Conservation (phyloP, 2,888 invertebrate genomes). For the Pachycephus smyrnensis region DNA sequence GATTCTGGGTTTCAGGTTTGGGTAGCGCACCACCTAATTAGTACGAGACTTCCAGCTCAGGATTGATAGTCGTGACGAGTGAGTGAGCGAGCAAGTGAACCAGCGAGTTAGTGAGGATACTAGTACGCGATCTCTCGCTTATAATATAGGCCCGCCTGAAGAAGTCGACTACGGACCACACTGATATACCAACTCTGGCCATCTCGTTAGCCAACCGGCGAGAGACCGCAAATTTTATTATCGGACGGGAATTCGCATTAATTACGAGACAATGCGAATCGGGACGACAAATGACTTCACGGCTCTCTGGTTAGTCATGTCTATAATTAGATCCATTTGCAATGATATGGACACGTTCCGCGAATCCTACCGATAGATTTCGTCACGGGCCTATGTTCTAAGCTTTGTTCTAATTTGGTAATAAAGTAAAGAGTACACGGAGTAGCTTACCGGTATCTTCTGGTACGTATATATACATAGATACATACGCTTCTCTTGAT, state of each 20-base stretch:
- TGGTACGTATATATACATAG: background rate
- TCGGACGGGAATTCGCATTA: constrained; percentile 45
- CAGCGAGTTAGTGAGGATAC: background rate
- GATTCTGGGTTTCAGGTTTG: background rate
- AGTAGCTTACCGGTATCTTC: background rate
- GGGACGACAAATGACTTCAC: constrained; percentile 9
- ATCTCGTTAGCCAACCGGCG: background rate
- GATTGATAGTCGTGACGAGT: background rate
- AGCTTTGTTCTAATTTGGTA: background rate
- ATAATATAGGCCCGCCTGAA: background rate
- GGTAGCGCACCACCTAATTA: background rate
- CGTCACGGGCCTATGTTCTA: background rate
- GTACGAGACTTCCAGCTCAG: background rate
- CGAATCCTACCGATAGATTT: constrained; percentile 23
- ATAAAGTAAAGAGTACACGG: background rate
- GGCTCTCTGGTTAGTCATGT: constrained; percentile 23
- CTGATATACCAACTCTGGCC: background rate
- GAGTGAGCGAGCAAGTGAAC: background rate
- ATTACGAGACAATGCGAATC: constrained; percentile 47
- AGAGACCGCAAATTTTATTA: constrained; percentile 43
- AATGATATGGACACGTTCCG: constrained; percentile 25
- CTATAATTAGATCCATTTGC: constrained; percentile 31
- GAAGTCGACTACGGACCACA: background rate
- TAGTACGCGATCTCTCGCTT: background rate
- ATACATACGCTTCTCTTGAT: too few species aligned